Percentiles rank a stretch among this genome's conserved stretches.
These are phyloP conservation scores for Apogon talboti DNA, from an alignment of 2,797 vertebrate species.

Conservation along the genomic window DNA sequence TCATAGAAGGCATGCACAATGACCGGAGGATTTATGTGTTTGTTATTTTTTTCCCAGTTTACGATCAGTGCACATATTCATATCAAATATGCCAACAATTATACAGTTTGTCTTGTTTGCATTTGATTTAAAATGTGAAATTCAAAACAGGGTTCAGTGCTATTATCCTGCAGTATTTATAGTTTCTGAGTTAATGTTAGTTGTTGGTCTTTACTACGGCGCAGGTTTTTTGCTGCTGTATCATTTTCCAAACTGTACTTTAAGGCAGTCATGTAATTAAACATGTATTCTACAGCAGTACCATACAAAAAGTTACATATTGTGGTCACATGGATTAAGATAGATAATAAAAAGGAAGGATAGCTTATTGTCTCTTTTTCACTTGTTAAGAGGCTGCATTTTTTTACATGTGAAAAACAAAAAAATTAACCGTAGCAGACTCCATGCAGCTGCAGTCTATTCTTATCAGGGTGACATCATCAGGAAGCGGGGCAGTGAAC, in stretches of 20 bases:
- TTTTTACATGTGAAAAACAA: background rate
- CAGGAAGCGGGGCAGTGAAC: background rate
- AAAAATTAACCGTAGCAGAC: background rate
- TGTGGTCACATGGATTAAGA: background rate
- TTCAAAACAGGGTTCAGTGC: constrained; percentile 15
- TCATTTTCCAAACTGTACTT: constrained; percentile 30
- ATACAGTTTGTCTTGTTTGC: constrained; percentile 18
- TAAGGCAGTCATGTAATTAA: constrained; percentile 25
- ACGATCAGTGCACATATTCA: background rate
- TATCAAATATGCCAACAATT: background rate
- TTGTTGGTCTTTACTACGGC: constrained; percentile 3
- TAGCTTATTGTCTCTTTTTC: background rate
- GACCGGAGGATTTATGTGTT: background rate
- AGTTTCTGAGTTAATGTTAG: constrained; percentile 15
- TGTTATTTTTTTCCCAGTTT: no score
- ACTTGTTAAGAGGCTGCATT: background rate
- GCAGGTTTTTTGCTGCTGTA: background rate
- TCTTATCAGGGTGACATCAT: background rate
- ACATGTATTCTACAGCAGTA: constrained; percentile 1
- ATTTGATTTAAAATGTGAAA: constrained; percentile 23
- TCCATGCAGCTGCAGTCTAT: background rate
- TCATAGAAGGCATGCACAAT: background rate
- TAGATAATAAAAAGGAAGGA: constrained; percentile 6
- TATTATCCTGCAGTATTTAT: constrained; percentile 14
- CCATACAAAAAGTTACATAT: background rate